Base-by-base conservation (phyloP, 2,888 invertebrate species). In the Rhodophaea formosa region DNA sequence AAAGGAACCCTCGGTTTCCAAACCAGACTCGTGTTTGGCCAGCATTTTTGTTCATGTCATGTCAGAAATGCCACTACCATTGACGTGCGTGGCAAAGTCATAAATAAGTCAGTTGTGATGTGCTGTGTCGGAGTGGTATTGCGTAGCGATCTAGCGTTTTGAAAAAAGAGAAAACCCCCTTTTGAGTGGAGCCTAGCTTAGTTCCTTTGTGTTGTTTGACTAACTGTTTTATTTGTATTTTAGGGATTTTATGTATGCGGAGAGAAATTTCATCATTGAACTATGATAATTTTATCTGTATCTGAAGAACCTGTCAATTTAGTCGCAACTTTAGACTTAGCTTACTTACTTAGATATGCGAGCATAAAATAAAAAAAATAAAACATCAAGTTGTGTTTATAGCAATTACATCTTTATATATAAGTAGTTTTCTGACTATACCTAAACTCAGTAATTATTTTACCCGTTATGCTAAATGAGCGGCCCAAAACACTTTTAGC, bases 41-140 rank as follows among this genome's bases (percentile, higher is more conserved):
- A n/a, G 15, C 12, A 39, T 51, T 51, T 51, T 51, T 14, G 51
- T 17, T 16, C 51, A 39, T 10, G 49, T 32, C 49, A 49, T 35
- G 51, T 51, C 51, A 51, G 15, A 35, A 51, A 35, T 51, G 51
- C 35, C 51, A 51, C 16, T 51, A 39, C 39, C 39, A 51, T 51
- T 35, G 51, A 51, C 17, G 47, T 29, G 35, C 35, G 51, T 51
- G 10, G 17, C 15, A 51, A 51, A 51, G 51, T 15, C 51, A 51
- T 51, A 51, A 51, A 51, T 51, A 51, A 51, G 51, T 51, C 35
- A 17, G 17, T 2, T 12, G 39, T 35, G 35, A 51, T 51, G n/a
- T 16, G 35, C 16, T 51, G 51, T 51, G 51, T 35, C 51, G 35
- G 35, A 51, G 51, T 35, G 49, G 15, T 49, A 32, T 49, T 49